Evolutionary conservation across 2,113 vertebrate species (phyloP).

Genomic region (Indicator maculatus): DNA sequence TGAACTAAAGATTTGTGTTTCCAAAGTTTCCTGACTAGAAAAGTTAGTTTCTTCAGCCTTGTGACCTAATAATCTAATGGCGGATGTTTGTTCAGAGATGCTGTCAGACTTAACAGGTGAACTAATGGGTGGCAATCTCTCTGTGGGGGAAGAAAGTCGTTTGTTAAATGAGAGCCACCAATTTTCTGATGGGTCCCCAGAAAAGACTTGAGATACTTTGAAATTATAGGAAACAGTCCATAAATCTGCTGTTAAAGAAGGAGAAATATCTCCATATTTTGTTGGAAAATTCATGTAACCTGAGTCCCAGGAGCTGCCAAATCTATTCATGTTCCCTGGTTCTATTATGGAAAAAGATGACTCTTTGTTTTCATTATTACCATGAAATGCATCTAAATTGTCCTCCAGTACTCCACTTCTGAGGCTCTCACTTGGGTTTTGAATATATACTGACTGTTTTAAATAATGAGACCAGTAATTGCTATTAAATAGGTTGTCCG

Average conservation of each 20-base stretch:
- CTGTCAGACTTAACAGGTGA: background rate
- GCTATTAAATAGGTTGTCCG: background rate
- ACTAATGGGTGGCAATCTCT: constrained; percentile 5
- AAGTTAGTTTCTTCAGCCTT: background rate
- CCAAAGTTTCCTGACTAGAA: background rate
- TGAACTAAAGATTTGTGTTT: constrained; percentile 26
- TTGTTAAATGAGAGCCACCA: constrained; percentile 17
- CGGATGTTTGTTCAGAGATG: background rate
- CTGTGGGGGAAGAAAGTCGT: constrained; percentile 30
- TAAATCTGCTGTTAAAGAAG: constrained; percentile 32
- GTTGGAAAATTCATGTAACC: background rate
- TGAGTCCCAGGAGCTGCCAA: background rate
- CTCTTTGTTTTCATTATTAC: background rate
- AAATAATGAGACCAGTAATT: constrained; percentile 18
- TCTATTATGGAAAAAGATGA: background rate
- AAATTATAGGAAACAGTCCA: constrained; percentile 11
- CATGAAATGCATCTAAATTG: background rate
- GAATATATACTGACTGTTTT: background rate
- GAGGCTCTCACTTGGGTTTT: background rate
- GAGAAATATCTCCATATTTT: constrained; percentile 16
- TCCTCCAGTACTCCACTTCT: background rate
- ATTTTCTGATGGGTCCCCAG: background rate
- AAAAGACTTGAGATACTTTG: background rate
- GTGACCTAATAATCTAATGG: background rate
- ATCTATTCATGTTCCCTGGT: background rate